Evolutionary conservation across 2,113 vertebrate species (phyloP), one percentile per base, ranked within the genome.

Genomic region (Myiagra hebetior): DNA sequence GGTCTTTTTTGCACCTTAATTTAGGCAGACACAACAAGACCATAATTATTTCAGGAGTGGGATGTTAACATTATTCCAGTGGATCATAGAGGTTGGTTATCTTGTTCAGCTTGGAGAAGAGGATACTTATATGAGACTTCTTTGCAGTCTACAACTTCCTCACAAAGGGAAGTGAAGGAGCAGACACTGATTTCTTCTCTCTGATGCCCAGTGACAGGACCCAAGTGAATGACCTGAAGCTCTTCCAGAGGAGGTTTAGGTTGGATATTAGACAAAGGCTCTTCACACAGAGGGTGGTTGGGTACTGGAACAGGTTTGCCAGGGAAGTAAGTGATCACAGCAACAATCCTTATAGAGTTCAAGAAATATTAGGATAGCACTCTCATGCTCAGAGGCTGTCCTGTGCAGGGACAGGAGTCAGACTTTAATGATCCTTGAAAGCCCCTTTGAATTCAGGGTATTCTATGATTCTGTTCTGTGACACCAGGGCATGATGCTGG

Each of bases 401-500:
- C 13, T 24, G 19, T 52, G 7, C 19, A 59, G 22, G 15, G 8
- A 50, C 13, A 59, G 12, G 27, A 52, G 44, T 39, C 42, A 37
- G 22, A 30, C 18, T 46, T 24, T 44, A n/a, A n/a, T 46, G 44
- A 8, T n/a, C 46, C 9, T 67, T 52, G 3, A 30, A 33, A 1
- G 4, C 46, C 13, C 5, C 9, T 82, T 60, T 11, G 11, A 52
- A 5, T 46, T n/a, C 8, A 52, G 5, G 13, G 12, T 46, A 39
- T 39, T 53, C 20, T 16, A 4, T 26, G 8, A 67, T 46, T 67
- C 13, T n/a, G 14, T 67, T 52, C 23, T 53, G 3, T 52, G 16
- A 46, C 3, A 5, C 11, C 17, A 42, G 6, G 35, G 1, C 16
- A 49, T 50, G 30, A 72, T 2, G 6, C 9, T 59, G 4, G 7